Evolutionary conservation across 92 coral and sea anemone genomes (phyloP), one percentile per base, ranked within the genome.

Genomic region (Meandrina meandrites): DNA sequence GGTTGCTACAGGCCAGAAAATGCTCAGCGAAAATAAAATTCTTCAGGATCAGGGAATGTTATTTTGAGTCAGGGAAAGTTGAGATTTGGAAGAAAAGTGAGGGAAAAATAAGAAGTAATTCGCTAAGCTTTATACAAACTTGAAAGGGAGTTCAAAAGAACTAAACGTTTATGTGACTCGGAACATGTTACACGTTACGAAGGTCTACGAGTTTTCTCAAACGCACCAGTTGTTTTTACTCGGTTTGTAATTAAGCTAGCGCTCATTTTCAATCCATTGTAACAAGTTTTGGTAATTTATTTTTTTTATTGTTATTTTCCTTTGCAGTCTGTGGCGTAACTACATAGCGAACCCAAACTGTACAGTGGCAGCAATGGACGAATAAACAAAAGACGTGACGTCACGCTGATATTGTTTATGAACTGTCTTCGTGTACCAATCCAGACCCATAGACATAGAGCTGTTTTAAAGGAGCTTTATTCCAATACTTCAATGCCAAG

Each of bases 321-420:
- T 75, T 53, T 75, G 40, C 72, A 84, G 87, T 74, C 54, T 17
- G 81, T 56, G 42, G 58, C 87, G 8, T 84, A 84, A 69, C 0
- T 40, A 11, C 34, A 1, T 2, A 37, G 24, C 2, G 42, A 15
- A 81, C 16, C 28, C 60, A 12, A 45, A 51, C 30, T 82, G 9
- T 48, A 51, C 9, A n/a, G 64, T 36, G 54, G 36, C 67, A 60
- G 36, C 8, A 82, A 82, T 28, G 14, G 1, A 47, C 8, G 17
- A 48, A 28, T 21, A 8, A 34, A 45, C 62, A 66, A 48, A n/a
- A 47, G 47, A 36, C 37, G n/a, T 3, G 4, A 80, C 12, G 71
- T 14, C 71, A 5, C 34, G 32, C 69, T 62, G 69, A 24, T 62
- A 30, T 60, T 60, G 68, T 60, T 62, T 62, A 62, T n/a, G 69